These are phyloP conservation scores for Pseudochromis fuscus DNA, from an alignment of 2,797 vertebrate species.

Conservation along the genomic window DNA sequence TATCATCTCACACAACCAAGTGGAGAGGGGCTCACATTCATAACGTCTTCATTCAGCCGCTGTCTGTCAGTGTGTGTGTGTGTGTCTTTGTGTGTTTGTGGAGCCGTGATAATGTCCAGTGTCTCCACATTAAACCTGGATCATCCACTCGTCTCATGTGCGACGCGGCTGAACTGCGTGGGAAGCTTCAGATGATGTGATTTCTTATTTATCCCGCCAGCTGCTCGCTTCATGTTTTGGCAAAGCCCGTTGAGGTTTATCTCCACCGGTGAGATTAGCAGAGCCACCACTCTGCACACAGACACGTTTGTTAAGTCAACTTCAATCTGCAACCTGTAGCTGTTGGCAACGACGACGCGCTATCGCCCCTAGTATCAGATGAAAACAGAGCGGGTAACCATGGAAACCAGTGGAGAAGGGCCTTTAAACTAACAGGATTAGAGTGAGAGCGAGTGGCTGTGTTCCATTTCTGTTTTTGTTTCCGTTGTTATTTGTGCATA, in stretches of 20 bases:
- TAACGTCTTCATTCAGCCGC: background rate
- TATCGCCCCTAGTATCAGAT: conserved; percentile 62
- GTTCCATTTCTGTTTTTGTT: conserved; percentile 75
- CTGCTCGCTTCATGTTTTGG: conserved; percentile 26
- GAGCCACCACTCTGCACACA: conserved; percentile 22
- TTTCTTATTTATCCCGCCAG: conserved; percentile 20
- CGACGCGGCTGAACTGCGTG: conserved; percentile 19
- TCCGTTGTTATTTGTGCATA: conserved; percentile 67
- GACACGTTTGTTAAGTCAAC: conserved; percentile 40
- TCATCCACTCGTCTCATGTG: conserved; percentile 3
- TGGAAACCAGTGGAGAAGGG: conserved; percentile 76
- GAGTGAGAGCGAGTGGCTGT: conserved; percentile 70
- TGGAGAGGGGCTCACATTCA: background rate
- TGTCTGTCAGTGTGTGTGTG: accelerated
- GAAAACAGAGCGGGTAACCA: conserved; percentile 82
- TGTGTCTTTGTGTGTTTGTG: conserved; percentile 6
- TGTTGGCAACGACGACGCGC: conserved; percentile 59
- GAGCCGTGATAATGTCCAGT: background rate
- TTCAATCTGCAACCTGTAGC: conserved; percentile 60
- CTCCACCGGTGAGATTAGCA: conserved; percentile 19
- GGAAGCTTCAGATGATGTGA: conserved; percentile 13
- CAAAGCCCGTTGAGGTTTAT: conserved; percentile 27
- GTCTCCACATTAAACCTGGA: conserved; percentile 3
- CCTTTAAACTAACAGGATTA: conserved; percentile 83
- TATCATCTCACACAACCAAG: background rate